Percentiles rank a stretch among this genome's conserved stretches.
phyloP scores from a whole-genome alignment of 2,113 vertebrate genomes.

The Pachycephala philippinensis region DNA sequence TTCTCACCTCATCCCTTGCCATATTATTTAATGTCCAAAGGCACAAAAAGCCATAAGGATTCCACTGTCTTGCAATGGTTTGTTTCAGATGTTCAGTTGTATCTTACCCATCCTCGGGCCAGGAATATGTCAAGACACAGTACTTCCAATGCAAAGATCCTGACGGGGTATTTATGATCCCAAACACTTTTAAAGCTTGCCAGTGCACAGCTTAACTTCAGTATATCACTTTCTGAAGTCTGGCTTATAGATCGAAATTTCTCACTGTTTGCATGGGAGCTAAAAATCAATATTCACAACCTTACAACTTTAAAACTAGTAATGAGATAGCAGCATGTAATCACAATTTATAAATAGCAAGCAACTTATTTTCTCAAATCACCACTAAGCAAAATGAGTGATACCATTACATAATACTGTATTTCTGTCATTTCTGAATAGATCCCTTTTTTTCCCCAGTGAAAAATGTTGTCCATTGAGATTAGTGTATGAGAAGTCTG shows the following conservation, averaged over 20 bases:
- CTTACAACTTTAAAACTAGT: neutral
- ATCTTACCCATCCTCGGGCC: neutral
- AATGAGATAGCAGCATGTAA: neutral
- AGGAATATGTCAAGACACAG: neutral
- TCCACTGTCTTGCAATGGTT: neutral
- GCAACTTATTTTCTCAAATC: neutral
- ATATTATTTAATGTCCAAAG: neutral
- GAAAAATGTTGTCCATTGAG: neutral
- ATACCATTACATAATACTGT: neutral
- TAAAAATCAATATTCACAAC: neutral
- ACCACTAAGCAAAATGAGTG: neutral
- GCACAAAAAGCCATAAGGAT: neutral
- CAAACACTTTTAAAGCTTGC: neutral
- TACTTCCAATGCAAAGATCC: neutral
- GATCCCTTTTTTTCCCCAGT: neutral
- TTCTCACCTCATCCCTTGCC: neutral
- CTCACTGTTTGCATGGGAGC: neutral
- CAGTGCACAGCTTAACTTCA: neutral
- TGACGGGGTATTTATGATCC: neutral
- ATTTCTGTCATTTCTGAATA: neutral
- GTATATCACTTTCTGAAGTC: neutral
- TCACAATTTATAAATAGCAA: neutral
- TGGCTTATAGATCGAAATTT: neutral
- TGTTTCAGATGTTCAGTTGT: neutral
- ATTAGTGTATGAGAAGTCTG: neutral